Evolutionary conservation across 1,140 invertebrate genomes (phyloP), one percentile per base, ranked within the genome.

Genomic region (Sitobion miscanthi): DNA sequence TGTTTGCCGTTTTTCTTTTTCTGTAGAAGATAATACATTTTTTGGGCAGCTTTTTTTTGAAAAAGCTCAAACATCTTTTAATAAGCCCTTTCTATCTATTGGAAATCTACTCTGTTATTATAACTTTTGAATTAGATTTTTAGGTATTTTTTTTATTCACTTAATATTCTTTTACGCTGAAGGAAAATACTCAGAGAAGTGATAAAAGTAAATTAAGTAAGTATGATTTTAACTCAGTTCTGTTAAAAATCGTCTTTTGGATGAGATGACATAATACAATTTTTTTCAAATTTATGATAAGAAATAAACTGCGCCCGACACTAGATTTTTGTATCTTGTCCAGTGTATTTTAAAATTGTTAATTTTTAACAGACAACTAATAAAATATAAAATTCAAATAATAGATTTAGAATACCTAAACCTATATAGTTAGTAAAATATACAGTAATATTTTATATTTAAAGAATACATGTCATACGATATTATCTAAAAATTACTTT

Each of bases 401-500:
- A 69, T 11, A n/a, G 30, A n/a, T 77, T n/a, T 5, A 30, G 30
- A 69, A 6, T 77, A 77, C 62, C 30, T 77, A n/a, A 77, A 77
- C 17, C 62, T 77, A 62, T 11, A 8, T 62, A 77, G n/a, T 35
- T 17, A 77, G 42, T 42, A 42, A 42, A 42, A 42, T 42, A 77
- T 77, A 35, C 5, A n/a, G 30, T 5, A 77, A 77, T 77, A 77
- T n/a, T 77, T 77, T 77, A n/a, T 77, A n/a, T 9, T 23, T 35
- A 38, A 83, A 38, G 77, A 38, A 83, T 83, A 83, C 35, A 20
- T 83, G n/a, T 83, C n/a, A 83, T 35, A 35, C 23, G 35, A 83
- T 83, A 38, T 38, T 83, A 83, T 38, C 77, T 83, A 83, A 83
- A 83, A 83, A 35, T 38, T 83, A 38, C 77, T 83, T 83, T 83